These are phyloP conservation scores for Pyrgus malvae DNA, from an alignment of 2,888 invertebrate genomes.

Conservation along the genomic window DNA sequence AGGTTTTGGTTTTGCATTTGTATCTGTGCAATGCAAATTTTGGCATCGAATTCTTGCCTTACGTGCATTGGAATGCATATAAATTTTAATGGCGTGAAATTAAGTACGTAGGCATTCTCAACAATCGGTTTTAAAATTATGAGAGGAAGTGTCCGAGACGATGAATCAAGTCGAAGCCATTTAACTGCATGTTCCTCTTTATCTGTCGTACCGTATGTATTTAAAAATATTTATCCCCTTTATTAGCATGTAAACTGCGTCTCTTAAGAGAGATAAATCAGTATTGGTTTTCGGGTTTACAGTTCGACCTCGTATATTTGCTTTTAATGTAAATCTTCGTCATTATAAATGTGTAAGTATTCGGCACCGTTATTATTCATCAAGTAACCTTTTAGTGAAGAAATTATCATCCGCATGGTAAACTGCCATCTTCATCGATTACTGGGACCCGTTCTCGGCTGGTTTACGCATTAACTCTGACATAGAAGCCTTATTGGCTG, in stretches of 20 bases:
- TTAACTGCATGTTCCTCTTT: slow-evolving; percentile 10
- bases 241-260: slow-evolving; percentile 4
- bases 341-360: slow-evolving; percentile 25
- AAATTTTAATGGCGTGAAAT: neutral
- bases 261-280: slow-evolving; percentile 2
- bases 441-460: slow-evolving; percentile 45
- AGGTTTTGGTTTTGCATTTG: too few species aligned
- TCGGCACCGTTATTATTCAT: slow-evolving; percentile 47
- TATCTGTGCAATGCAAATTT: neutral
- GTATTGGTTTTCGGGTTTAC: neutral
- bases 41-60: neutral
- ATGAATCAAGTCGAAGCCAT: slow-evolving; percentile 18
- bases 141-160: slow-evolving; percentile 19
- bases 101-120: slow-evolving; percentile 5
- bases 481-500: slow-evolving; percentile 52
- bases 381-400: slow-evolving; percentile 52
- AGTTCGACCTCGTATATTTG: slow-evolving; percentile 1
- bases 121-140: slow-evolving; percentile 14
- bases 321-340: slow-evolving; percentile 10
- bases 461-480: slow-evolving; percentile 54
- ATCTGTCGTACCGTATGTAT: slow-evolving; percentile 5
- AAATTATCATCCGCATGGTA: slow-evolving; percentile 52
- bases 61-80: neutral
- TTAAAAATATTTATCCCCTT: slow-evolving; percentile 13
- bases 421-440: slow-evolving; percentile 47